phyloP scores from a whole-genome alignment of 2,797 vertebrate species.

The Percopsis omiscomaycus region DNA sequence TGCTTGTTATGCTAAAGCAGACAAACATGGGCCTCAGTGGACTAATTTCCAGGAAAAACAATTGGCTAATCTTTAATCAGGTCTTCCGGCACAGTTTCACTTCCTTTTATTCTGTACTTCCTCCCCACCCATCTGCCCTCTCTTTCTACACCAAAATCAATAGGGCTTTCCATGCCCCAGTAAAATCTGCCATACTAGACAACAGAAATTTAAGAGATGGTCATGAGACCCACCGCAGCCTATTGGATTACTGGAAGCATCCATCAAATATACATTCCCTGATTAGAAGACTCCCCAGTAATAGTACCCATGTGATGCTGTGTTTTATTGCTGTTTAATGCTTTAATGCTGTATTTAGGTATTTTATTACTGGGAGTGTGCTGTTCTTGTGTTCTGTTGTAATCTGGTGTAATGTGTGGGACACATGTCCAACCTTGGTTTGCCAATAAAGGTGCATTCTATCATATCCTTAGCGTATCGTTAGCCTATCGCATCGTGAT shows the following conservation, averaged over 20 bases:
- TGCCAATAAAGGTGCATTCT: too few relatives aligned
- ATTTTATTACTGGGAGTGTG: too few relatives aligned
- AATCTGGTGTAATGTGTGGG: too few relatives aligned
- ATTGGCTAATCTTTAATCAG: conserved; percentile 73
- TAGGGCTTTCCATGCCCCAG: conserved; percentile 20
- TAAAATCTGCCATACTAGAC: conserved; percentile 24
- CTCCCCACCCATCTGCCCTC: conserved; percentile 57
- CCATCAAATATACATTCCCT: conserved; percentile 27
- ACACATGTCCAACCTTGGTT: too few relatives aligned
- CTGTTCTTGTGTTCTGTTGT: too few relatives aligned
- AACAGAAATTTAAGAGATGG: conserved; percentile 38
- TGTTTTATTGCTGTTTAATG: background rate
- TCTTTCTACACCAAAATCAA: conserved; percentile 34
- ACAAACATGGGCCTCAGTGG: conserved; percentile 18
- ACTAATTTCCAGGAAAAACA: conserved; percentile 65
- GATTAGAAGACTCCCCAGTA: conserved; percentile 28
- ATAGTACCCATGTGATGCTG: background rate
- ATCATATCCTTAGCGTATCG: too few relatives aligned
- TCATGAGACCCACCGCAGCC: conserved; percentile 38
- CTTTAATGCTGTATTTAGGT: background rate
- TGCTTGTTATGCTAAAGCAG: conserved; percentile 17
- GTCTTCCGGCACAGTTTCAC: conserved; percentile 55
- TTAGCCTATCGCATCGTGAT: too few relatives aligned
- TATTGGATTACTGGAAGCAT: conserved; percentile 50
- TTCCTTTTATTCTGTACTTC: conserved; percentile 68